These are phyloP conservation scores for Noctilio leporinus DNA, from an alignment of 2,113 vertebrate genomes.

Conservation along the genomic window DNA sequence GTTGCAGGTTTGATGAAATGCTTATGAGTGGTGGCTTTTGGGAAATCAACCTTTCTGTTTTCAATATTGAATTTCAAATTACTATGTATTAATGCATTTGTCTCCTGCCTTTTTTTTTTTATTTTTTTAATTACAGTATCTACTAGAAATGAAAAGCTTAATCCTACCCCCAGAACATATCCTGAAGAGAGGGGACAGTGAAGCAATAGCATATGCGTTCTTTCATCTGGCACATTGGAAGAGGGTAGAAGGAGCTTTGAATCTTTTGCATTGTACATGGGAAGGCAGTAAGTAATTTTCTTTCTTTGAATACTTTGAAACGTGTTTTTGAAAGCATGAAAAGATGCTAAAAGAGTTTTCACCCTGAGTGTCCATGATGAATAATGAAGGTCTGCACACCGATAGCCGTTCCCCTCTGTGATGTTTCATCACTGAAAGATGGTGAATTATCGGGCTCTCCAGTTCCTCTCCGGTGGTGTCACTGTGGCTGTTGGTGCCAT, in stretches of 20 bases:
- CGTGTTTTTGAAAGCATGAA: not conserved
- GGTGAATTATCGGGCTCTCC: not conserved
- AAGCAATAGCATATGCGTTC: slow-evolving; percentile 98
- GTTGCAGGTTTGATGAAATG: slow-evolving; percentile 57
- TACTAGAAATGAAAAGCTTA: slow-evolving; percentile 99
- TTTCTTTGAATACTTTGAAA: slow-evolving; percentile 75
- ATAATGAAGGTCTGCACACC: slow-evolving; percentile 1
- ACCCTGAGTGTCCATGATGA: not conserved
- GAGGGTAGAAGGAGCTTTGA: slow-evolving; percentile 97
- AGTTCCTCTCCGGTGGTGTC: not conserved
- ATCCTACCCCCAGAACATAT: slow-evolving; percentile 98
- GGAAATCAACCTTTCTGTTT: slow-evolving; percentile 46
- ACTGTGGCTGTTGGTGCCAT: not conserved
- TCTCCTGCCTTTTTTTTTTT: slow-evolving; percentile 72
- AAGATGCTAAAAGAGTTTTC: slow-evolving; percentile 41
- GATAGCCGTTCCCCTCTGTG: not conserved
- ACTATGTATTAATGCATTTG: slow-evolving; percentile 42
- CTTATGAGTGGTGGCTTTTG: slow-evolving; percentile 49
- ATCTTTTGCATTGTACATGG: slow-evolving; percentile 98
- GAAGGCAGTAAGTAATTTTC: slow-evolving; percentile 95
- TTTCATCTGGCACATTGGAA: slow-evolving; percentile 99
- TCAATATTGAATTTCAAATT: slow-evolving; percentile 49
- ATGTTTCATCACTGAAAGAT: not conserved
- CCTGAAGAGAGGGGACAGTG: slow-evolving; percentile 98
- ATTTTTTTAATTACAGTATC: no score